These are phyloP conservation scores for Netelia melanura DNA, from an alignment of 2,888 invertebrate genomes.

Conservation along the genomic window DNA sequence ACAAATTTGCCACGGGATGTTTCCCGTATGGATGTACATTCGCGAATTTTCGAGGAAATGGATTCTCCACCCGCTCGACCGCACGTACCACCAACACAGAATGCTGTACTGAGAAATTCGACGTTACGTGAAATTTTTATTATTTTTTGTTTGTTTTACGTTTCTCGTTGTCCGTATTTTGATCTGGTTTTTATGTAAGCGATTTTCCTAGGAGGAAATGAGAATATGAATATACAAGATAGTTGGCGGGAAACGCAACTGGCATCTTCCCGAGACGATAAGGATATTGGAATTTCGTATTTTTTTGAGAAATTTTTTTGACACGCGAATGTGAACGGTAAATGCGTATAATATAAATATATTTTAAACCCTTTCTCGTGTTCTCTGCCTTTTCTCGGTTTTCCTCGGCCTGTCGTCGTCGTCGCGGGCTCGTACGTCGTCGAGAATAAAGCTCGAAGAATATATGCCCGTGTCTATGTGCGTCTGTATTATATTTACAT, in stretches of 20 bases:
- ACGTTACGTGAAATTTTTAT: not conserved
- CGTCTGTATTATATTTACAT: slow-evolving; percentile 38
- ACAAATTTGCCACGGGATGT: slow-evolving; percentile 22
- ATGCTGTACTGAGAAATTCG: not conserved
- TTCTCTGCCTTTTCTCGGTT: slow-evolving; percentile 17
- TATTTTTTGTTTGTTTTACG: no score
- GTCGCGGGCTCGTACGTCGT: slow-evolving; percentile 53
- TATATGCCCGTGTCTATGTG: slow-evolving; percentile 2
- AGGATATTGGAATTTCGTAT: no score
- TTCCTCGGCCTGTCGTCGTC: slow-evolving; percentile 40
- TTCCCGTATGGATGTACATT: not conserved
- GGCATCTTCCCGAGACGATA: no score
- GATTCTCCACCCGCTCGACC: not conserved
- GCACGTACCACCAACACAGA: not conserved
- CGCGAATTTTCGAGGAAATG: slow-evolving; percentile 6
- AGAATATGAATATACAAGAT: no score
- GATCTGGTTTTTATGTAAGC: no score
- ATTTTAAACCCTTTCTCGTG: not conserved
- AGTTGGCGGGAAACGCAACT: no score
- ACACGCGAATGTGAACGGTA: no score
- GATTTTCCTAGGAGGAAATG: no score
- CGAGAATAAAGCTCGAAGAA: slow-evolving; percentile 56
- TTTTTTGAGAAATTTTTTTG: no score
- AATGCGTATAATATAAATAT: not conserved
- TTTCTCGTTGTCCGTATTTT: no score